A percentile compares a stretch with the other conserved stretches of the same genome.
These are phyloP conservation scores for Zeugodacus cucurbitae DNA, from an alignment of 1,140 invertebrate genomes.

Conservation along the genomic window DNA sequence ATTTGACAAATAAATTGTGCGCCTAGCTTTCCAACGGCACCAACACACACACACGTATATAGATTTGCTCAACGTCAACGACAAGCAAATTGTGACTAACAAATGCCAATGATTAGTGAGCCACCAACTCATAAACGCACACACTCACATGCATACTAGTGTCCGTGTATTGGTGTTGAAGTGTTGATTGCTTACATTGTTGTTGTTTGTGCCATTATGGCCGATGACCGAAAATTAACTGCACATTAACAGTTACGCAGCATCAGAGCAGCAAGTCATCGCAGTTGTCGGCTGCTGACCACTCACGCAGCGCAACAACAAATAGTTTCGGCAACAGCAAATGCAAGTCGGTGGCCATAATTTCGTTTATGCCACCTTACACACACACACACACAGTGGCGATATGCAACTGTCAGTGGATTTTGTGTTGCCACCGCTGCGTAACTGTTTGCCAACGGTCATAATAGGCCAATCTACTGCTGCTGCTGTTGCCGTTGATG, in stretches of 20 bases:
- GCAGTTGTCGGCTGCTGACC: background rate
- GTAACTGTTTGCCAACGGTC: slow-evolving; percentile 20
- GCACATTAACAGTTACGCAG: background rate
- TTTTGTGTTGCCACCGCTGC: background rate
- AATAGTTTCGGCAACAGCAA: background rate
- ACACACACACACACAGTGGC: background rate
- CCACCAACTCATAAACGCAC: background rate
- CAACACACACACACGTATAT: background rate
- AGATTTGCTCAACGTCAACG: background rate
- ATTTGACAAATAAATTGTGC: background rate
- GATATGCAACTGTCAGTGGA: background rate
- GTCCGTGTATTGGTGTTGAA: background rate
- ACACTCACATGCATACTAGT: background rate
- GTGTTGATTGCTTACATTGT: background rate
- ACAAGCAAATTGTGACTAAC: background rate
- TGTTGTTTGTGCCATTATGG: background rate
- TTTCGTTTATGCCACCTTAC: background rate
- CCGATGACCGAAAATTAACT: slow-evolving; percentile 18
- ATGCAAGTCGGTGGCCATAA: background rate
- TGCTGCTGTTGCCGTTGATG: background rate
- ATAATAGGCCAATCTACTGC: slow-evolving; percentile 33
- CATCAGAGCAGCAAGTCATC: background rate
- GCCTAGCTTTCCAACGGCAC: background rate
- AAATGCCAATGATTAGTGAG: background rate
- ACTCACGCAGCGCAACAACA: background rate